Conservation (phyloP, 2,888 invertebrate species). For the Globia sparganii region DNA sequence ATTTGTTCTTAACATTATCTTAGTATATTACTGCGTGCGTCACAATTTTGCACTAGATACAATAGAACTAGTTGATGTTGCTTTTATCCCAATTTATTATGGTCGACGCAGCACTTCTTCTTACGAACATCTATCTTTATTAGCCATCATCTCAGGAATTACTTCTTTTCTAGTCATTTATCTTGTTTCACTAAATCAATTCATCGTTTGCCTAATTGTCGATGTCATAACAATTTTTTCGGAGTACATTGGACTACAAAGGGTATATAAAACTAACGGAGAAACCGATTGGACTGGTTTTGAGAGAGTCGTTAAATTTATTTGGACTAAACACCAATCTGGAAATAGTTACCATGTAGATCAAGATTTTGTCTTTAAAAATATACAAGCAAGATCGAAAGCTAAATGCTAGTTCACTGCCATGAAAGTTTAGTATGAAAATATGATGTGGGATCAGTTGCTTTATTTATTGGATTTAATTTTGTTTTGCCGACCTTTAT, state of each 20-base stretch:
- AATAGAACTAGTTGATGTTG: conserved; percentile 21
- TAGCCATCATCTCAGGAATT: neutral
- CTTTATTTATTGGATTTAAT: conserved; percentile 59
- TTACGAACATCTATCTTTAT: neutral
- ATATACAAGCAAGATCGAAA: neutral
- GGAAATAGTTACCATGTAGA: neutral
- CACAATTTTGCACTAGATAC: neutral
- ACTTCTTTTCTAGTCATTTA: neutral
- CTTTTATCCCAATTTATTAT: neutral
- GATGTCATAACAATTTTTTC: neutral
- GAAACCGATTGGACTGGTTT: neutral
- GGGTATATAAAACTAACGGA: neutral
- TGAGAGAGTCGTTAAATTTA: neutral
- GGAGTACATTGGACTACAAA: too few relatives aligned
- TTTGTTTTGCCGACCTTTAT: conserved; percentile 62
- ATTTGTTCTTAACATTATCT: conserved; percentile 39
- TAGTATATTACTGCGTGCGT: conserved; percentile 30
- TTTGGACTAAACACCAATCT: neutral
- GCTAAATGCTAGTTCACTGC: conserved; percentile 1
- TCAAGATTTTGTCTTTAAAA: neutral
- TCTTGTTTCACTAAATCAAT: neutral
- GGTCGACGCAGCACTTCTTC: too few relatives aligned
- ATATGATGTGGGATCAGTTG: conserved; percentile 46
- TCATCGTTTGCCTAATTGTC: neutral
- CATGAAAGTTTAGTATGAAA: conserved; percentile 39